These are phyloP conservation scores for Grammomys dolichurus DNA, from an alignment of 2,113 vertebrate genomes.

Conservation along the genomic window DNA sequence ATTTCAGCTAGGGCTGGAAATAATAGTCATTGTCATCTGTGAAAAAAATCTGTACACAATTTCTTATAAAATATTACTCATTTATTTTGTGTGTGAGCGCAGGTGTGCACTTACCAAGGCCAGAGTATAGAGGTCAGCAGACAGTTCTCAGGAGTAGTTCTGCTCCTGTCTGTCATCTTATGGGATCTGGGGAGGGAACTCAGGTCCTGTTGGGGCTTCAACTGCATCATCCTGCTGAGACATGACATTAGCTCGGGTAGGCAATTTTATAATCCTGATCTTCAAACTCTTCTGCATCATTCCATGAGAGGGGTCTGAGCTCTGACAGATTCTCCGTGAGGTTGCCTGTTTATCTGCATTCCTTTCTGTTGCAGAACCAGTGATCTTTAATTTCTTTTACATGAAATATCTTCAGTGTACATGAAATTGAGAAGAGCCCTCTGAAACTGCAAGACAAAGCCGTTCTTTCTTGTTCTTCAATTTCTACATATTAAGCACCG, in stretches of 20 bases:
- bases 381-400: neutral
- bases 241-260: neutral
- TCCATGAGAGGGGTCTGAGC: neutral
- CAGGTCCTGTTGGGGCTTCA: neutral
- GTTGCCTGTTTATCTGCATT: neutral
- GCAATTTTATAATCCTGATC: neutral
- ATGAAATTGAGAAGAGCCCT: neutral
- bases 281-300: neutral
- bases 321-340: neutral
- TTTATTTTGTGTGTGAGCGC: neutral
- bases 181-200: neutral
- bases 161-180: neutral
- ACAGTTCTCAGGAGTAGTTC: neutral
- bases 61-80: neutral
- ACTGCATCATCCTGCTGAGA: neutral
- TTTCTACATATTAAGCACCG: neutral
- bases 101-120: neutral
- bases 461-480: neutral
- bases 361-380: neutral
- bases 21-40: neutral
- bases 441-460: neutral
- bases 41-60: neutral
- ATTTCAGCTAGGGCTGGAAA: neutral
- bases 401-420: conserved; percentile 7
- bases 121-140: neutral